These are phyloP conservation scores for Caenorhabditis briggsae DNA, from an alignment of 1,140 invertebrate species.

Conservation along the genomic window DNA sequence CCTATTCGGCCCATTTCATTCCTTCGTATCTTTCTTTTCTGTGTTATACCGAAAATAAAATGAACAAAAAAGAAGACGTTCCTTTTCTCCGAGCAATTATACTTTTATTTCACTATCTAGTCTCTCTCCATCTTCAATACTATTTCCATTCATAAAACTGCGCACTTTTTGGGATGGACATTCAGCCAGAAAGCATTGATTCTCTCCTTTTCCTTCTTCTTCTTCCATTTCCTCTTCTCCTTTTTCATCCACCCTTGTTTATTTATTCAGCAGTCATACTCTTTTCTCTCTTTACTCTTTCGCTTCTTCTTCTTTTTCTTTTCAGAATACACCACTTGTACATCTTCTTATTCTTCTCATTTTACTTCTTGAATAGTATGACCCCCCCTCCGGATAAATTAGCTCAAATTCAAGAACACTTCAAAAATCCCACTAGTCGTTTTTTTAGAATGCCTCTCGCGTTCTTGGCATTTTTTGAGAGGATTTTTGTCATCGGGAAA, in stretches of 20 bases:
- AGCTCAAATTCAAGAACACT: neutral
- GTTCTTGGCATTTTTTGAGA: constrained; percentile 7
- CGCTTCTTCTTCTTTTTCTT: neutral
- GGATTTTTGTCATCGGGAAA: neutral
- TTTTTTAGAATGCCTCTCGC: neutral
- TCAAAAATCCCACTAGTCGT: neutral
- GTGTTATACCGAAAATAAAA: neutral
- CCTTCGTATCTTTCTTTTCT: neutral
- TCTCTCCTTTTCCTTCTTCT: neutral
- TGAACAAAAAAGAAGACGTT: constrained; percentile 6
- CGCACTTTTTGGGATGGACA: constrained; percentile 42
- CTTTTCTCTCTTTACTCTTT: neutral
- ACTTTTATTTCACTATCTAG: neutral
- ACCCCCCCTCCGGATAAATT: neutral
- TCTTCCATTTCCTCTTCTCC: neutral
- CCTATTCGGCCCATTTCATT: constrained; percentile 31
- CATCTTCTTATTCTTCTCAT: neutral
- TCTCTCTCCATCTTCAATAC: neutral
- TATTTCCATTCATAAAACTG: constrained; percentile 46
- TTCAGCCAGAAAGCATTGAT: constrained; percentile 54
- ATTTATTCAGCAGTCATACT: constrained; percentile 48
- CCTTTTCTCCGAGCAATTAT: constrained; percentile 36
- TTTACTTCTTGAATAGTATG: neutral
- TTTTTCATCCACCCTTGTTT: neutral
- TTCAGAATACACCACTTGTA: neutral